Conservation (phyloP, 1,140 invertebrate genomes). For the Geopemphigus sp. region DNA sequence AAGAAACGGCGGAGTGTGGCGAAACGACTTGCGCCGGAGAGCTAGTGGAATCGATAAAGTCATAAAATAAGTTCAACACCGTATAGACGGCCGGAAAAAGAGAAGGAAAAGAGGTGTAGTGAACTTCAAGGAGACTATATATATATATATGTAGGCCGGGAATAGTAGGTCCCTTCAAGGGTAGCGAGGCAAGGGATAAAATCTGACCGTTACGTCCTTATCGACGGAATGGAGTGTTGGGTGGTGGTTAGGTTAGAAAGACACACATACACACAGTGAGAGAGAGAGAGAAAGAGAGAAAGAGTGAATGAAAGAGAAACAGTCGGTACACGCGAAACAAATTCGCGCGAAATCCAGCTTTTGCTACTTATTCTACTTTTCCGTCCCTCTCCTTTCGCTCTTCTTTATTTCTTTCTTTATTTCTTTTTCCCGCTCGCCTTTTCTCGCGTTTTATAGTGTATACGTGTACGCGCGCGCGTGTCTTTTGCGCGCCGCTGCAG, state of each 20-base stretch:
- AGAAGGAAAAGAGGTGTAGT: not conserved
- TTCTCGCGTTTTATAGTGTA: not conserved
- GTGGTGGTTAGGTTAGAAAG: not conserved
- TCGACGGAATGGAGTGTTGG: not conserved
- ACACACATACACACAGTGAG: no score
- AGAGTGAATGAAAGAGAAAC: not conserved
- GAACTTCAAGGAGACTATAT: not conserved
- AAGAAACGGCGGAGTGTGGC: not conserved
- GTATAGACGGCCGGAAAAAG: not conserved
- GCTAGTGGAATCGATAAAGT: constrained; percentile 45
- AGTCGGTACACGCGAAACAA: constrained; percentile 36
- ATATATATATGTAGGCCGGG: not conserved
- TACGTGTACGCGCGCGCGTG: not conserved
- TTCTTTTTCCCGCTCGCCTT: not conserved
- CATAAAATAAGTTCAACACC: constrained; percentile 46
- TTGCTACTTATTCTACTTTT: not conserved
- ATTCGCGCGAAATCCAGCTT: constrained; percentile 44
- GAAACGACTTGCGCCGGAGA: constrained; percentile 14
- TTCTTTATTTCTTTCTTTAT: not conserved
- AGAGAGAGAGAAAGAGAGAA: not conserved
- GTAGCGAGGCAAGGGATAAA: constrained; percentile 1
- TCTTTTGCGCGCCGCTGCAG: not conserved
- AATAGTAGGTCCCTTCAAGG: not conserved
- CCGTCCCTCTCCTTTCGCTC: not conserved
- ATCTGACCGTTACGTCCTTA: constrained; percentile 46